These are phyloP conservation scores for Rhynchophorus ferrugineus DNA, from an alignment of 1,140 invertebrate genomes.

Conservation along the genomic window DNA sequence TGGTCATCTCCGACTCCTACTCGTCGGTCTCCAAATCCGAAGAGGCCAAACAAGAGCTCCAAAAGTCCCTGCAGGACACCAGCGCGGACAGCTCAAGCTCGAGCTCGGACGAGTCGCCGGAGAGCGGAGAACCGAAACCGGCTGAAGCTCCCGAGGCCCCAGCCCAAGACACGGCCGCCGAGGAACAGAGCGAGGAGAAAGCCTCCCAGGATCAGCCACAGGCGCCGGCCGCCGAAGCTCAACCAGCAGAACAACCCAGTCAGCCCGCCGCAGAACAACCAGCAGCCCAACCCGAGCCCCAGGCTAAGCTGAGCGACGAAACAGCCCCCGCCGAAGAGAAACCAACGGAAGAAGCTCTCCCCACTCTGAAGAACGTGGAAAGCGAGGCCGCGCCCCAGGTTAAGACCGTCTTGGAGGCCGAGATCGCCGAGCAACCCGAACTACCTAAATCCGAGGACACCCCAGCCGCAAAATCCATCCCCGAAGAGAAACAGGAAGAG, in stretches of 20 bases:
- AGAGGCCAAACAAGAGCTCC: constrained; percentile 18
- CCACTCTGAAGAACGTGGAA: background rate
- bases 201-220: constrained; percentile 9
- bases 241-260: constrained; percentile 1
- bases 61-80: constrained; percentile 14
- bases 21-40: constrained; percentile 38
- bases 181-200: too few species aligned
- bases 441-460: constrained; percentile 5
- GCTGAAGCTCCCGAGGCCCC: constrained; percentile 16
- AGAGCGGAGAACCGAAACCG: constrained; percentile 19
- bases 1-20: constrained; percentile 39
- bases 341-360: constrained; percentile 11
- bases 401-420: background rate
- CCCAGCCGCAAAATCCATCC: constrained; percentile 1
- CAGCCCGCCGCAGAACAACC: constrained; percentile 11
- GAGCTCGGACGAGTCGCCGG: constrained; percentile 23
- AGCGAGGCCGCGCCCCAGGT: background rate
- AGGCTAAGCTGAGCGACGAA: constrained; percentile 10
- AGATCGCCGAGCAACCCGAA: constrained; percentile 13
- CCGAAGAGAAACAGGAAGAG: constrained; percentile 25
- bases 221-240: background rate
- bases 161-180: constrained; percentile 10
- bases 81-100: constrained; percentile 17
- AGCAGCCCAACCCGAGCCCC: background rate
- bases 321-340: constrained; percentile 13